These are phyloP conservation scores for Euleptes europaea DNA, from an alignment of 2,113 vertebrate genomes.

Conservation along the genomic window DNA sequence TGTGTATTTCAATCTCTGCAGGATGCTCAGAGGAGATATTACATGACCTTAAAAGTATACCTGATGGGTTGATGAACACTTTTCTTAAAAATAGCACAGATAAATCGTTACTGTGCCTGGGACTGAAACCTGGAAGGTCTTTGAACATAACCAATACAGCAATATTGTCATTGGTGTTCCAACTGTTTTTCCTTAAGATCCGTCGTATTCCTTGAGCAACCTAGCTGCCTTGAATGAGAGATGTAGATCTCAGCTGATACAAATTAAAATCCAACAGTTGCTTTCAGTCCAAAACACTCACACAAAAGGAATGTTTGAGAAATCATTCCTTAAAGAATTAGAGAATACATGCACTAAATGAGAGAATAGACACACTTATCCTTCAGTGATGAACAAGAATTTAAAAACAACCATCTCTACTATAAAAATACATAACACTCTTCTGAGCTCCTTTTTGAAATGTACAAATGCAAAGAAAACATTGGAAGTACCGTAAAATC, in stretches of 20 bases:
- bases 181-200: slow-evolving; percentile 26
- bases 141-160: not conserved
- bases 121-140: not conserved
- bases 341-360: not conserved
- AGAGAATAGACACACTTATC: not conserved
- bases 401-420: slow-evolving; percentile 27
- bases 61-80: slow-evolving; percentile 11
- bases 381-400: not conserved
- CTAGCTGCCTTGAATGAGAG: slow-evolving; percentile 5
- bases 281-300: slow-evolving; percentile 18
- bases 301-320: not conserved
- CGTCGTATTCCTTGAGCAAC: not conserved
- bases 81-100: slow-evolving; percentile 28
- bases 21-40: not conserved
- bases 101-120: not conserved
- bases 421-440: slow-evolving; percentile 19
- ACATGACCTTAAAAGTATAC: slow-evolving; percentile 22
- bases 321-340: slow-evolving; percentile 10
- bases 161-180: not conserved
- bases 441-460: slow-evolving; percentile 41
- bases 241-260: slow-evolving; percentile 21
- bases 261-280: slow-evolving; percentile 32
- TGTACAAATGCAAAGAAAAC: slow-evolving; percentile 32
- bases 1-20: not conserved
- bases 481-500: slow-evolving; percentile 30